Evolutionary conservation across 2,113 vertebrate genomes (phyloP).

Genomic region (Ploceus nigricollis): DNA sequence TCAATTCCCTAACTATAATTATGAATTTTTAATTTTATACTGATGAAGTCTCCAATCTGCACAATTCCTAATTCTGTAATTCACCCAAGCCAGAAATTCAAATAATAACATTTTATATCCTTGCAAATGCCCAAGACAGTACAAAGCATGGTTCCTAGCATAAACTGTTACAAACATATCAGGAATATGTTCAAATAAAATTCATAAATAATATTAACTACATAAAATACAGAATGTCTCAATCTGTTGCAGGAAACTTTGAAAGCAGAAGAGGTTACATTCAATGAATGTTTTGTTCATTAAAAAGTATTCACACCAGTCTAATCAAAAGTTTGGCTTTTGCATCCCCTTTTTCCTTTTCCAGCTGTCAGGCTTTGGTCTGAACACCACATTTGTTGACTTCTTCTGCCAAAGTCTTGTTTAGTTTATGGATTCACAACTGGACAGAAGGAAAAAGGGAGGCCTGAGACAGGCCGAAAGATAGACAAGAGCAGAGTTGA

Average conservation of each 20-base stretch:
- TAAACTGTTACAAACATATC: constrained; percentile 24
- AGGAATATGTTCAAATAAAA: constrained; percentile 24
- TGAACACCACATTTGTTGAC: constrained; percentile 56
- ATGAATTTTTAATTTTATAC: not conserved
- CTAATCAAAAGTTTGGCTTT: constrained; percentile 47
- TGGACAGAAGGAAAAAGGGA: constrained; percentile 47
- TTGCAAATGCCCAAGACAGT: not conserved
- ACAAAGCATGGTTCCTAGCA: not conserved
- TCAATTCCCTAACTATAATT: not conserved
- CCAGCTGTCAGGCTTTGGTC: constrained; percentile 36
- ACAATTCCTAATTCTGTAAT: not conserved
- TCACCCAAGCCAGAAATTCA: not conserved
- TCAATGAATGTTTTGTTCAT: constrained; percentile 13
- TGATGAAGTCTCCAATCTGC: not conserved
- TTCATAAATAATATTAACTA: constrained; percentile 1
- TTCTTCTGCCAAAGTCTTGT: constrained; percentile 47
- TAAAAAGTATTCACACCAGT: constrained; percentile 33
- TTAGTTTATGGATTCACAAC: constrained; percentile 58
- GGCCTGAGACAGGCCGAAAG: not conserved
- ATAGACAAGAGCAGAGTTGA: constrained; percentile 42
- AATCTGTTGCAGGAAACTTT: not conserved
- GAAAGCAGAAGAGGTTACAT: not conserved
- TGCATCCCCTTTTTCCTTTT: not conserved
- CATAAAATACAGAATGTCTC: constrained; percentile 13
- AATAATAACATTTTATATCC: not conserved